These are phyloP conservation scores for Dicaeum eximium DNA, from an alignment of 2,113 vertebrate genomes.

Conservation along the genomic window DNA sequence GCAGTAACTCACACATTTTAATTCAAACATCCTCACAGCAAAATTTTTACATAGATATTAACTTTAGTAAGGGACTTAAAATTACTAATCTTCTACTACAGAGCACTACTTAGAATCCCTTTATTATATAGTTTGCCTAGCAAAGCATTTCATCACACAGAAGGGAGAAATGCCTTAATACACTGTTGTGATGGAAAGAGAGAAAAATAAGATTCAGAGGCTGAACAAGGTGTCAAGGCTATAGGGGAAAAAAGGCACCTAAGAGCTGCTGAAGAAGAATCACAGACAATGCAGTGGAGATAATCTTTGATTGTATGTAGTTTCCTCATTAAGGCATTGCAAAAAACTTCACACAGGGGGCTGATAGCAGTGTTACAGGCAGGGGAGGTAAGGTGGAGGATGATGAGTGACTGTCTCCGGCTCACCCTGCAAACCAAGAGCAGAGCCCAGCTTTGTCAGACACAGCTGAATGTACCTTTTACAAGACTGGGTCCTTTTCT, in stretches of 20 bases:
- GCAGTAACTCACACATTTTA: neutral
- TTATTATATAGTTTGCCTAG: neutral
- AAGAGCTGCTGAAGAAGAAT: neutral
- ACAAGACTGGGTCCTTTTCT: neutral
- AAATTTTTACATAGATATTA: neutral
- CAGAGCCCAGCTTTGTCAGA: neutral
- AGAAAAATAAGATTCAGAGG: neutral
- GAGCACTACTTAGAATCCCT: neutral
- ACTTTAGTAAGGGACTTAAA: neutral
- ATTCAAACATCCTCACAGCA: neutral
- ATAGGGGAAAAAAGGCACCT: neutral
- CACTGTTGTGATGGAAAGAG: neutral
- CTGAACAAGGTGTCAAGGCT: neutral
- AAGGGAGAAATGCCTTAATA: neutral
- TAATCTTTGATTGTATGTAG: neutral
- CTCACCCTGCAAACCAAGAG: neutral
- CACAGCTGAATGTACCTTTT: neutral
- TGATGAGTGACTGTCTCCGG: neutral
- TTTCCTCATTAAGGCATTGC: neutral
- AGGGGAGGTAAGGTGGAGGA: neutral
- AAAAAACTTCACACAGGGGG: neutral
- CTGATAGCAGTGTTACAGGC: neutral
- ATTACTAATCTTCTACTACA: neutral
- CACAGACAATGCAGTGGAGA: neutral
- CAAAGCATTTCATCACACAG: neutral